Conservation (phyloP, 2,888 invertebrate genomes). For the Acanthosepion esculentum region DNA sequence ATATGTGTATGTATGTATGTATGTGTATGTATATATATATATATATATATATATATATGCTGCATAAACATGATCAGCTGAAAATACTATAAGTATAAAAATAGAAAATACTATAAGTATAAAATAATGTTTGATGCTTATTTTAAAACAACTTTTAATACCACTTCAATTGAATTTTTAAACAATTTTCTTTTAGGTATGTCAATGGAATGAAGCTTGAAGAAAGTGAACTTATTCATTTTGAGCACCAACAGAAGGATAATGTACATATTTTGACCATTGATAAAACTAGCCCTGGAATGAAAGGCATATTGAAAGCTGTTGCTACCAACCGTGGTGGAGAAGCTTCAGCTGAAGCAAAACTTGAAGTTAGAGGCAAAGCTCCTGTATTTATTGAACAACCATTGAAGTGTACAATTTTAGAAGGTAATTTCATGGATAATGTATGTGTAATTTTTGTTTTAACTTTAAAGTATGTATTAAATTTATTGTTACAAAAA, state of each 20-base stretch:
- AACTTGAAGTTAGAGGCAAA: constrained; percentile 73
- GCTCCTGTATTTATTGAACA: constrained; percentile 72
- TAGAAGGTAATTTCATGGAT: constrained; percentile 68
- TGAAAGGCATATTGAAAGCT: constrained; percentile 83
- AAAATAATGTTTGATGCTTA: neutral
- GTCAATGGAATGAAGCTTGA: constrained; percentile 71
- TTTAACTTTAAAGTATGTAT: neutral
- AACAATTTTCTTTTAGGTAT: constrained; percentile 58
- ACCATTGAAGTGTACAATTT: constrained; percentile 73
- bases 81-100: neutral
- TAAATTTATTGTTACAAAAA: neutral
- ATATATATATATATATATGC: no score
- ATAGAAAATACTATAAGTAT: no score
- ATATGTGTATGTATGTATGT: no score
- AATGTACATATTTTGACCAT: constrained; percentile 81
- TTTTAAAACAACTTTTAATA: neutral
- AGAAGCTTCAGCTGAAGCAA: constrained; percentile 79
- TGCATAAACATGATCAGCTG: no score
- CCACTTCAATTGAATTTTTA: neutral
- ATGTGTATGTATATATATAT: no score
- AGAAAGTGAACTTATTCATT: constrained; percentile 64
- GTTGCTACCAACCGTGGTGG: constrained; percentile 84
- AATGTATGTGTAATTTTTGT: neutral
- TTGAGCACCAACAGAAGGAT: constrained; percentile 72
- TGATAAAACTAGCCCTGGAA: constrained; percentile 83